Evolutionary conservation across 53 echinoderm and acorn worm species (phyloP).

Genomic region (Hippasteria phrygiana): DNA sequence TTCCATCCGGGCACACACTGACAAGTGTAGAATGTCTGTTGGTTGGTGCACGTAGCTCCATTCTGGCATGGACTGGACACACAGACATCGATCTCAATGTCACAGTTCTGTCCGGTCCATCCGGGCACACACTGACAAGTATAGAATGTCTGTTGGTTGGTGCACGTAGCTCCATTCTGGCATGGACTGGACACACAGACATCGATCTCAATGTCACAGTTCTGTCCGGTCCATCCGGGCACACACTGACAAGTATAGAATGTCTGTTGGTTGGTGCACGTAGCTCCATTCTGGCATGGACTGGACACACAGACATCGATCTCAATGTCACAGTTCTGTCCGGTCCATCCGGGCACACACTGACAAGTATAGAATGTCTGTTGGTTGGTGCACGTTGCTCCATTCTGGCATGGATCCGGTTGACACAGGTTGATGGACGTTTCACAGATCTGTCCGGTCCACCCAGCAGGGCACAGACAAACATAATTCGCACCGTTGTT

Average conservation of each 20-base stretch:
- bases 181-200: slow-evolving; percentile 73
- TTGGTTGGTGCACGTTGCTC: background rate
- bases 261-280: background rate
- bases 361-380: slow-evolving; percentile 24
- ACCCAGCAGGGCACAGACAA: slow-evolving; percentile 41
- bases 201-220: slow-evolving; percentile 5
- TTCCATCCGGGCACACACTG: slow-evolving; percentile 33
- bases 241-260: slow-evolving; percentile 39
- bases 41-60: slow-evolving; percentile 38
- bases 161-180: slow-evolving; percentile 65
- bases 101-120: slow-evolving; percentile 38
- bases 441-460: slow-evolving; percentile 57
- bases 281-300: slow-evolving; percentile 53
- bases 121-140: slow-evolving; percentile 67
- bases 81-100: background rate
- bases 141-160: background rate
- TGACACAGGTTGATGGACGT: background rate
- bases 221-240: background rate
- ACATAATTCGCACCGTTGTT: background rate
- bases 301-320: slow-evolving; percentile 8
- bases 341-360: slow-evolving; percentile 23
- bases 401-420: background rate
- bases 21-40: slow-evolving; percentile 11
- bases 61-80: slow-evolving; percentile 16
- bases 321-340: slow-evolving; percentile 29